These are phyloP conservation scores for Prenolepis imparis DNA, from an alignment of 2,888 invertebrate genomes.

Conservation along the genomic window DNA sequence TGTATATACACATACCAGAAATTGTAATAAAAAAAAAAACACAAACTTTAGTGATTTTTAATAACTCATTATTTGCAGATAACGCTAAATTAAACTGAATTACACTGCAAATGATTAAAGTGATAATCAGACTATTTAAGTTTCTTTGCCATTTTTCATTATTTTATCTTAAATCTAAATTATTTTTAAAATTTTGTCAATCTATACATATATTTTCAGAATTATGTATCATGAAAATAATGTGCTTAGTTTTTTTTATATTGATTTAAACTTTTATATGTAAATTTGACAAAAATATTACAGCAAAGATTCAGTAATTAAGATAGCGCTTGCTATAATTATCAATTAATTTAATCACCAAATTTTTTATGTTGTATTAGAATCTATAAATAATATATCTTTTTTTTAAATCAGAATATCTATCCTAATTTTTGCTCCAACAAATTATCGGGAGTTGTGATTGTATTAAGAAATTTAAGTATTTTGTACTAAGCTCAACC, in stretches of 20 bases:
- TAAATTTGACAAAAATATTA: background rate
- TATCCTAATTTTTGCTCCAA: background rate
- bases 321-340: background rate
- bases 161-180: background rate
- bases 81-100: background rate
- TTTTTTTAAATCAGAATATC: background rate
- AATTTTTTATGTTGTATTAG: background rate
- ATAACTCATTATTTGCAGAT: background rate
- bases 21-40: background rate
- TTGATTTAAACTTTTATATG: constrained; percentile 8
- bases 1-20: background rate
- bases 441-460: constrained; percentile 32
- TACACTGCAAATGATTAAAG: background rate
- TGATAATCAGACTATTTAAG: background rate
- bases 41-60: background rate
- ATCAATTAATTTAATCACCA: background rate
- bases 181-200: background rate
- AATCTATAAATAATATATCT: background rate
- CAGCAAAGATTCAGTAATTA: background rate
- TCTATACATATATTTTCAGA: background rate
- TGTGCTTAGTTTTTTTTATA: background rate
- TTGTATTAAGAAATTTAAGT: constrained; percentile 68
- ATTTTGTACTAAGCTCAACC: constrained; percentile 84
- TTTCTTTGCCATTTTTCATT: background rate
- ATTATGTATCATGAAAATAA: background rate